A percentile compares a stretch with the other conserved stretches of the same genome.
Conservation (phyloP, 2,888 invertebrate genomes). For the Osmoderma eremita region DNA sequence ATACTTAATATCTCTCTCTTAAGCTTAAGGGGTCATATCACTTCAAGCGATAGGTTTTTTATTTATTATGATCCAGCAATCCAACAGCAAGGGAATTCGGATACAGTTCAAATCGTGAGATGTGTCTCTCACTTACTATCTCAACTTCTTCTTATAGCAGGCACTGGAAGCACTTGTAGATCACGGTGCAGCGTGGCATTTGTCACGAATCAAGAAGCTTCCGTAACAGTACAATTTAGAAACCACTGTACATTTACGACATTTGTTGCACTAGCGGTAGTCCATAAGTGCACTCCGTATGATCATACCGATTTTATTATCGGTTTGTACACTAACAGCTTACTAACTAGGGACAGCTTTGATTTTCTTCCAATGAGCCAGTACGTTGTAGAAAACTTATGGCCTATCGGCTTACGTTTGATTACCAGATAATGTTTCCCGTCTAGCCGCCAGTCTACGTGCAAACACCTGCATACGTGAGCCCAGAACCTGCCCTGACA, state of each 20-base stretch:
- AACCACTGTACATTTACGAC: neutral
- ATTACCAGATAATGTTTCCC: neutral
- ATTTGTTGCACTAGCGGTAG: neutral
- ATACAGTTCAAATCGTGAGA: neutral
- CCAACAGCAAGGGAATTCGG: neutral
- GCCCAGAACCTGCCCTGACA: too few relatives aligned
- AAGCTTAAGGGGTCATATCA: neutral
- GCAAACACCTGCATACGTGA: too few relatives aligned
- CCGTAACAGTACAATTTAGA: too few relatives aligned
- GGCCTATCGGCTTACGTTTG: neutral
- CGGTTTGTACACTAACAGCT: neutral
- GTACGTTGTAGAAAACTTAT: neutral
- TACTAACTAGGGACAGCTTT: neutral
- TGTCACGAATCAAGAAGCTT: too few relatives aligned
- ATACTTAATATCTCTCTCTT: neutral
- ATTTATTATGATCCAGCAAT: neutral
- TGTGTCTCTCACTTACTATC: neutral
- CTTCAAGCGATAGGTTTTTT: neutral
- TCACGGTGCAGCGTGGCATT: too few relatives aligned
- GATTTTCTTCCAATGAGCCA: neutral
- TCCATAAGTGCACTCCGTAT: neutral
- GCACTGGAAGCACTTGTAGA: neutral
- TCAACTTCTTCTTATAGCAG: neutral
- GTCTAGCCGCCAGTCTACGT: neutral
- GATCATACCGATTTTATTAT: neutral